phyloP scores from a whole-genome alignment of 2,888 invertebrate genomes.

The Cancer borealis region DNA sequence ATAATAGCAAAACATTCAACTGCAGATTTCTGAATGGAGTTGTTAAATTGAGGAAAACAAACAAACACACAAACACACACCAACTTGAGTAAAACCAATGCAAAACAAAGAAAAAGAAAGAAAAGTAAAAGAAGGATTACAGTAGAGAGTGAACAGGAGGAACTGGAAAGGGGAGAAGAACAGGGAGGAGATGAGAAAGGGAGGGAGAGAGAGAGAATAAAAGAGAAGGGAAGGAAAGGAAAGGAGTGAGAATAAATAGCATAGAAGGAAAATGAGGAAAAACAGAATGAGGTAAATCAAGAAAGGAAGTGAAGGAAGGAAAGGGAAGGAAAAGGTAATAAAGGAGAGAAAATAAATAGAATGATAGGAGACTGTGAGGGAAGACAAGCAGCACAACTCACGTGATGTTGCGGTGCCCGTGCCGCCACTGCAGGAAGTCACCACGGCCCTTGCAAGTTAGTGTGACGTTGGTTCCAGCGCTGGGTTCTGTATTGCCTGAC shows the following conservation, averaged over 20 bases:
- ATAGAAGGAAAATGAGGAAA: not conserved
- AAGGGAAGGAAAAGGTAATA: not conserved
- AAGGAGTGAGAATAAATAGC: not conserved
- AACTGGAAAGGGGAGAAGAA: not conserved
- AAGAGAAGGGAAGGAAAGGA: not conserved
- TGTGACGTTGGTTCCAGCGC: slow-evolving; percentile 68
- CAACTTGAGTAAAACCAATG: not conserved
- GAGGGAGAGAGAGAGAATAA: no score
- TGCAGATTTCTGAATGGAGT: no score
- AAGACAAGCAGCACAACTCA: slow-evolving; percentile 38
- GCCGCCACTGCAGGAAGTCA: slow-evolving; percentile 65
- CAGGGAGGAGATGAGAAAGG: not conserved
- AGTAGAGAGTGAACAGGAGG: not conserved
- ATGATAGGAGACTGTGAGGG: no score
- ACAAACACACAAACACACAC: no score
- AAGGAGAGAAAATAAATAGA: not conserved
- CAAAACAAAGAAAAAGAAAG: not conserved
- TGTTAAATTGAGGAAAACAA: no score
- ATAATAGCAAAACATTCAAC: no score
- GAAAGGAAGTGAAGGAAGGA: not conserved
- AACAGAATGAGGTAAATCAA: not conserved
- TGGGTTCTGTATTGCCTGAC: slow-evolving; percentile 48
- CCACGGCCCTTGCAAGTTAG: slow-evolving; percentile 67
- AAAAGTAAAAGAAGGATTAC: not conserved
- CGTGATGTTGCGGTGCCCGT: slow-evolving; percentile 74